These are phyloP conservation scores for Protophormia terraenovae DNA, from an alignment of 2,888 invertebrate genomes.

Conservation along the genomic window DNA sequence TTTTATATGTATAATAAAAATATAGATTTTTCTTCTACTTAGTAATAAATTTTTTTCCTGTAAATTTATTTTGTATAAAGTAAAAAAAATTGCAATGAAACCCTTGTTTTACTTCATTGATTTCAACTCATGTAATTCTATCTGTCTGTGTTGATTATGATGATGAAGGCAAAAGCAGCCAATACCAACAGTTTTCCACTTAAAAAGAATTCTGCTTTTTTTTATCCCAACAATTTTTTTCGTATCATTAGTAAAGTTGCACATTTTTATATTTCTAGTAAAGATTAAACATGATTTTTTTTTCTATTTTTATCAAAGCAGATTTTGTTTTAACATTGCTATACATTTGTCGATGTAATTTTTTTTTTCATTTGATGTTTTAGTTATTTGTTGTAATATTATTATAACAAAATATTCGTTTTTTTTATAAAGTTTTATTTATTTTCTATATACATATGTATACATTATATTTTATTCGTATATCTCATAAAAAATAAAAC, in stretches of 20 bases:
- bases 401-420: background rate
- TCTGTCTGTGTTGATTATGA: conserved; percentile 28
- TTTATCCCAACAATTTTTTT: background rate
- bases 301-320: too few relatives aligned
- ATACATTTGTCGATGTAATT: background rate
- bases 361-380: background rate
- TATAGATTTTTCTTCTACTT: conserved; percentile 8
- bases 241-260: conserved; percentile 51
- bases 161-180: conserved; percentile 22
- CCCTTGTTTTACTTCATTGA: conserved; percentile 56
- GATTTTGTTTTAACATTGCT: background rate
- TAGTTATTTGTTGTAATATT: too few relatives aligned
- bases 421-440: background rate
- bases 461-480: too few relatives aligned
- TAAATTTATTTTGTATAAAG: background rate
- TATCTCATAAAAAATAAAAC: too few relatives aligned
- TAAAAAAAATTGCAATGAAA: background rate
- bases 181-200: background rate
- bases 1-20: background rate
- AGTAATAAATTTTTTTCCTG: conserved; percentile 4
- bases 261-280: conserved; percentile 31
- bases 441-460: too few relatives aligned
- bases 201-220: background rate
- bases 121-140: conserved; percentile 52
- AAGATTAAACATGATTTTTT: conserved; percentile 46